Conservation (phyloP, 2,113 vertebrate species). For the Heterotis niloticus region DNA sequence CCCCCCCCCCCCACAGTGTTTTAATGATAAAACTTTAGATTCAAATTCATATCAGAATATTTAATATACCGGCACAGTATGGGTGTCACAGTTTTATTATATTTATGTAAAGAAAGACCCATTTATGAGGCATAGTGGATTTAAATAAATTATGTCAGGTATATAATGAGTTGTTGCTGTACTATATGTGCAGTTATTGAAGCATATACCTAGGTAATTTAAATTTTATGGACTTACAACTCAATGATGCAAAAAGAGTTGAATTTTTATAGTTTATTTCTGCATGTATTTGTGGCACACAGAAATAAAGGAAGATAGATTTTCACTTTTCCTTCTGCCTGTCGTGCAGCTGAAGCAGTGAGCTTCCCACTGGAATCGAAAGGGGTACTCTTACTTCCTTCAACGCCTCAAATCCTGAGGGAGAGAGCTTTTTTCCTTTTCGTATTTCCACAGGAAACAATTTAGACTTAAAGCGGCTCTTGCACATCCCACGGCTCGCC, state of each 20-base stretch:
- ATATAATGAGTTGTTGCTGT: neutral
- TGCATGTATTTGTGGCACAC: neutral
- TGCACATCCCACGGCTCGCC: conserved; percentile 27
- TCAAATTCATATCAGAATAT: neutral
- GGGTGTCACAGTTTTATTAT: neutral
- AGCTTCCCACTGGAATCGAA: neutral
- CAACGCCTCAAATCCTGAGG: neutral
- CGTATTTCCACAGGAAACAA: conserved; percentile 5
- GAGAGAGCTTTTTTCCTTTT: neutral
- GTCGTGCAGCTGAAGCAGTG: neutral
- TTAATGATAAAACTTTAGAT: neutral
- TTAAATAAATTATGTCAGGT: conserved; percentile 20
- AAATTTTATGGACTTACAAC: conserved; percentile 12
- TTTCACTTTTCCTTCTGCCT: neutral
- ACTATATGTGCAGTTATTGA: neutral
- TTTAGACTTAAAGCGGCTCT: conserved; percentile 10
- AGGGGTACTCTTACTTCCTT: neutral
- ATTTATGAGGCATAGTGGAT: conserved; percentile 15
- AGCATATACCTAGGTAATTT: conserved; percentile 20
- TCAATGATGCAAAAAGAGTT: neutral
- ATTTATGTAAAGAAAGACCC: conserved; percentile 22
- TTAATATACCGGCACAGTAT: neutral
- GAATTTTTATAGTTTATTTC: neutral
- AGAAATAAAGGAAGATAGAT: neutral
- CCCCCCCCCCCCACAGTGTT: neutral